Base-by-base conservation (phyloP, 2,113 vertebrate genomes). In the Verasper variegatus region DNA sequence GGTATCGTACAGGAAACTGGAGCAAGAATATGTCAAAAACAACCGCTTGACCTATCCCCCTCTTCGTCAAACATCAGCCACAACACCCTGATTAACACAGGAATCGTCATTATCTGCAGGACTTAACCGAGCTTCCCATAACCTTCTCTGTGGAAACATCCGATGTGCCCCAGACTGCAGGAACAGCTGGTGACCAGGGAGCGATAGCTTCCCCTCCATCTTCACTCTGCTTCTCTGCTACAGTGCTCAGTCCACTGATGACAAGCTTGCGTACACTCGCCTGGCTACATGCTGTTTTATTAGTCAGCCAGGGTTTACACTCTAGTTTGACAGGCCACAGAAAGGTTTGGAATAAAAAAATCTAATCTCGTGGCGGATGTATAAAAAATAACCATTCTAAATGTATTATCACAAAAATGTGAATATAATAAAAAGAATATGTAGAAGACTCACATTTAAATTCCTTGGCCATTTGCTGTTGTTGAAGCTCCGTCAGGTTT, bases 131-230 rank as follows among this genome's bases (percentile, higher is more conserved):
- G 87, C 85, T 94, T 93, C 92, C 92, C 88, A 93, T 91, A 94
- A 93, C 93, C 89, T 93, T 94, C 92, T 87, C 63, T 71, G 83
- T 79, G 92, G 77, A 91, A 93, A 94, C 94, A 94, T 92, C 90
- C 85, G 58, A 82, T 27, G 6, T 89, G 87, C 85, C 80, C 81
- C 74, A 88, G 84, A 89, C 89, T 77, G 75, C 75, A 80, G 87
- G 91, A 93, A 88, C 93, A 93, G 85, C 88, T 85, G 90, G 88
- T 91, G 85, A 92, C 86, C 83, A 84, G 85, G 88, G 78, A 87
- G 88, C 27, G 78, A 92, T 80, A 87, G 68, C 70, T 66, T 59
- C 73, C 67, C 73, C 51, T 78, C 69, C 21, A 13, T 15, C 79
- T 71, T 72, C 61, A 70, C 52, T 37, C 54, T 21, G 40, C 51